Conservation (phyloP, 2,888 invertebrate species). For the Cynaeus angustus region DNA sequence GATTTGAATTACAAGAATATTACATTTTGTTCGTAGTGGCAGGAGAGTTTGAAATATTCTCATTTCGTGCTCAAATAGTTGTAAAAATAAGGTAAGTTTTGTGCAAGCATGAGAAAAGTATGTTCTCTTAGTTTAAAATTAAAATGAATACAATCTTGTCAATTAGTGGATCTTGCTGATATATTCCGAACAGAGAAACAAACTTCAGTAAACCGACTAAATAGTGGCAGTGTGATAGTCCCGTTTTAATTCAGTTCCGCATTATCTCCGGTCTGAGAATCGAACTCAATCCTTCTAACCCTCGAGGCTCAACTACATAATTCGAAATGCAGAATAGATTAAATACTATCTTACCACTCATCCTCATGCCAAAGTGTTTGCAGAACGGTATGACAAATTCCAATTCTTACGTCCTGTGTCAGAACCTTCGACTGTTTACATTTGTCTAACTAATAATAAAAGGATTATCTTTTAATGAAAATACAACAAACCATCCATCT, state of each 20-base stretch:
- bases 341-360: slow-evolving; percentile 51
- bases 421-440: slow-evolving; percentile 39
- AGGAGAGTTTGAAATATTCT: slow-evolving; percentile 8
- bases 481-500: slow-evolving; percentile 47
- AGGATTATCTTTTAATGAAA: slow-evolving; percentile 52
- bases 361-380: slow-evolving; percentile 47
- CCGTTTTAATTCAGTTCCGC: slow-evolving; percentile 53
- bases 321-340: slow-evolving; percentile 53
- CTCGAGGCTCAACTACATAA: slow-evolving; percentile 51
- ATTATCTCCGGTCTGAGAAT: slow-evolving; percentile 52
- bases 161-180: slow-evolving; percentile 40
- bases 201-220: slow-evolving; percentile 46
- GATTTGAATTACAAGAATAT: slow-evolving; percentile 15
- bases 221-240: slow-evolving; percentile 52
- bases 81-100: neutral
- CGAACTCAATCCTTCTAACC: slow-evolving; percentile 53
- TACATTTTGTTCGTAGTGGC: slow-evolving; percentile 7
- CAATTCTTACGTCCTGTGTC: slow-evolving; percentile 44
- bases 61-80: neutral
- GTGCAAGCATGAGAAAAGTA: neutral
- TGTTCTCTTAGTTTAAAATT: slow-evolving; percentile 8
- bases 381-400: slow-evolving; percentile 41
- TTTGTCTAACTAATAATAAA: slow-evolving; percentile 42
- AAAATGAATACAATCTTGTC: slow-evolving; percentile 28
- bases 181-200: slow-evolving; percentile 45